phyloP scores from a whole-genome alignment of 1,140 invertebrate genomes.

The Sminthurides bifidus region DNA sequence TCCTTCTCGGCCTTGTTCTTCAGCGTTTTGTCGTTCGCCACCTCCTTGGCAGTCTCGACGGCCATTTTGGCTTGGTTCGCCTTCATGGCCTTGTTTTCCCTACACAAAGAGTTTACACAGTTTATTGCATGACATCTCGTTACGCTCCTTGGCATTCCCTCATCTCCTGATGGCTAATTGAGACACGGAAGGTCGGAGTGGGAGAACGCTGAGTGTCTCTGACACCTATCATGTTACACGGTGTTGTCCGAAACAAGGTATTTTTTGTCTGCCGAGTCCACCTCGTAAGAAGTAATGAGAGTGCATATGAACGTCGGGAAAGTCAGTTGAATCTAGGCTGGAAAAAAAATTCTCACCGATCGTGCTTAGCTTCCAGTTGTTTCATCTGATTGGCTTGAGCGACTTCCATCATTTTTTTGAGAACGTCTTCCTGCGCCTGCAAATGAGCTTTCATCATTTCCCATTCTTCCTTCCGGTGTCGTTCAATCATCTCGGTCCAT shows the following conservation, averaged over 20 bases:
- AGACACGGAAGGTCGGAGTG: too few relatives aligned
- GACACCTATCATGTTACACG: too few relatives aligned
- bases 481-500: conserved; percentile 81
- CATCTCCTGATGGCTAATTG: too few relatives aligned
- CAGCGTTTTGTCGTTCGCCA: conserved; percentile 88
- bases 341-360: conserved; percentile 48
- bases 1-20: conserved; percentile 97
- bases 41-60: conserved; percentile 91
- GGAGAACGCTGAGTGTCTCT: too few relatives aligned
- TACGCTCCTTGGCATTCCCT: too few relatives aligned
- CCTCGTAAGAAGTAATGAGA: too few relatives aligned
- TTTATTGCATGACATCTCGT: too few relatives aligned
- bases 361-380: conserved; percentile 76
- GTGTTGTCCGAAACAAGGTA: too few relatives aligned
- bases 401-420: conserved; percentile 72
- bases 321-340: too few relatives aligned
- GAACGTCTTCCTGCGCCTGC: conserved; percentile 67
- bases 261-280: too few relatives aligned
- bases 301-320: too few relatives aligned
- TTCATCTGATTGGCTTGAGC: conserved; percentile 80
- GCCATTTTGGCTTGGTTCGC: conserved; percentile 86
- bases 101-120: conserved; percentile 34
- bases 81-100: conserved; percentile 94
- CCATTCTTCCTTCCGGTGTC: conserved; percentile 86
- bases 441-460: conserved; percentile 67